Evolutionary conservation across 2,113 vertebrate genomes (phyloP).

Genomic region (Reinhardtius hippoglossoides): DNA sequence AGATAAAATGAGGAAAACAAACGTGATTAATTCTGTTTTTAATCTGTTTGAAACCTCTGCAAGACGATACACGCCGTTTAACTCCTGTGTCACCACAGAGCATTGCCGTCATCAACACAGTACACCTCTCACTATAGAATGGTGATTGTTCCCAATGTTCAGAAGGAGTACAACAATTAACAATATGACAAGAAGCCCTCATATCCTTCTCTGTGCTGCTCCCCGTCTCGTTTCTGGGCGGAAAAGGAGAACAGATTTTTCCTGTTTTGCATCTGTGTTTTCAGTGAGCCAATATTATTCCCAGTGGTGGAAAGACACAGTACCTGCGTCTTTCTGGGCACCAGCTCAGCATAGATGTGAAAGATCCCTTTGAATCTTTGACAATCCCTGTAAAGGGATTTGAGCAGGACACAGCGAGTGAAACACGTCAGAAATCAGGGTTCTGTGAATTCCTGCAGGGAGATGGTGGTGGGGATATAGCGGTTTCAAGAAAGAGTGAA

Average conservation of each 20-base stretch:
- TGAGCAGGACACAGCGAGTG: neutral
- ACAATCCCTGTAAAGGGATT: constrained; percentile 9
- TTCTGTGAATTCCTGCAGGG: neutral
- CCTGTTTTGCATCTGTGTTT: constrained; percentile 85
- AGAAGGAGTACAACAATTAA: constrained; percentile 44
- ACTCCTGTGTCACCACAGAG: neutral
- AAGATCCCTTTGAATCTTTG: neutral
- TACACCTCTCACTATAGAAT: constrained; percentile 60
- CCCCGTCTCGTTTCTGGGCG: constrained; percentile 76
- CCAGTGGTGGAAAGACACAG: constrained; percentile 35
- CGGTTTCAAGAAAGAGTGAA: constrained; percentile 9
- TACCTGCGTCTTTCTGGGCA: constrained; percentile 38
- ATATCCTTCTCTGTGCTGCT: constrained; percentile 66
- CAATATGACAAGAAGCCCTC: constrained; percentile 70
- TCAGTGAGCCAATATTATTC: constrained; percentile 37
- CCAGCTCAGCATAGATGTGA: constrained; percentile 12
- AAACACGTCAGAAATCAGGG: neutral
- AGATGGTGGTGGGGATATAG: neutral
- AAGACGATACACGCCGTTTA: neutral
- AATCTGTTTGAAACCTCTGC: constrained; percentile 10
- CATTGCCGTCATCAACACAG: neutral
- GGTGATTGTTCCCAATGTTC: constrained; percentile 49
- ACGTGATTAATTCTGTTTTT: constrained; percentile 1
- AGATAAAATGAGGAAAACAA: constrained; percentile 31
- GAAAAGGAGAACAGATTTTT: constrained; percentile 87